Base-by-base conservation (phyloP, 2,888 invertebrate species). In the Steinernema hermaphroditum region DNA sequence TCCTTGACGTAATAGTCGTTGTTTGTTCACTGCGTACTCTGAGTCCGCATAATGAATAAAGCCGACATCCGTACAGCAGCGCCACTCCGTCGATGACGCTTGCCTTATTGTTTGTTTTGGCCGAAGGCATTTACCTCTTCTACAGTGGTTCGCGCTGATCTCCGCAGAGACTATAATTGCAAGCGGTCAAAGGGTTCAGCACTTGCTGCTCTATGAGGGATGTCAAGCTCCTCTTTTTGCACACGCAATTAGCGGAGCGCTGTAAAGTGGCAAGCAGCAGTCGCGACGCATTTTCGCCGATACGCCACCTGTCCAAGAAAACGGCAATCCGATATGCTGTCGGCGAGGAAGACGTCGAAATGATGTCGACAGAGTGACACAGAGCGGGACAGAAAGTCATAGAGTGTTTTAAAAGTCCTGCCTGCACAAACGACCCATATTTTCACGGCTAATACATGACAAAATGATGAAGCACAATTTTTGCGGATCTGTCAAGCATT, bases 41-140 rank as follows among this genome's bases (percentile, higher is more conserved):
- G 32, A 62, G 19, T 32, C 32, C 62, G 62, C 32, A 62, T 62
- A 62, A 62, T 62, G 62, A 62, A 62, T 62, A 62, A 62, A 62
- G 62, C 62, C 62, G 62, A 32, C 62, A 29, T 62, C 62, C 32
- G 32, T 32, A n/a, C 62, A 62, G 54, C 27, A 8, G 32, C 27
- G 2, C 34, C 62, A 32, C 32, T 1, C 62, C 62, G 16, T 32
- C n/a, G n/a, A 2, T 54, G 27, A 54, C 6, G 4, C 54, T 54
- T 4, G 8, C 9, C 8, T 41, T 41, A 12, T 16, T 46, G 46
- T 46, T 46, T 46, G 46, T 19, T 46, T 46, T 46, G n/a, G 46
- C n/a, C 46, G 46, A 6, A 46, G 46, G n/a, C 46, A 24, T 27
- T 54, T 14, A 2, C 22, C 2, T 54, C 12, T 14, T 54, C 27